A percentile compares a stretch with the other conserved stretches of the same genome.
phyloP scores from a whole-genome alignment of 2,888 invertebrate species.

The Lamellibrachia satsuma region DNA sequence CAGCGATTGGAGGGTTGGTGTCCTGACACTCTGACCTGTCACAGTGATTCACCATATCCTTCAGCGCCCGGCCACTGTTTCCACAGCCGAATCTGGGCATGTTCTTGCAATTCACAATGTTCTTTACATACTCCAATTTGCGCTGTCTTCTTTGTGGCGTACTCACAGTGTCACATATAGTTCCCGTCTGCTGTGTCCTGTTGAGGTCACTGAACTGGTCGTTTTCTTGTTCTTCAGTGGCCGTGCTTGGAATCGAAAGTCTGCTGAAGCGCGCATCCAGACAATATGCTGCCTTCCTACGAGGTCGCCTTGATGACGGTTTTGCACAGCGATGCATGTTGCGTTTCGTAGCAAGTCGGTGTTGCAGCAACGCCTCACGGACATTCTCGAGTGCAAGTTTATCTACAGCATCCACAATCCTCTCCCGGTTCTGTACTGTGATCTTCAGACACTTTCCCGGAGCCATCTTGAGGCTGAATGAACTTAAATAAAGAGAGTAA shows the following conservation, averaged over 20 bases:
- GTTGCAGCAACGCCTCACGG: neutral
- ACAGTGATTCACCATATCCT: conserved; percentile 2
- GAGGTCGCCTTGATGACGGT: neutral
- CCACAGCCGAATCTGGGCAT: neutral
- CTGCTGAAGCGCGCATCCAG: neutral
- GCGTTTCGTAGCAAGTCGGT: neutral
- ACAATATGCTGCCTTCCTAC: neutral
- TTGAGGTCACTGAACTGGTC: neutral
- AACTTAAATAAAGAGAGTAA: neutral
- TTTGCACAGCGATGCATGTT: neutral
- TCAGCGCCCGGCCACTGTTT: neutral
- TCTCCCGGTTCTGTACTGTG: neutral
- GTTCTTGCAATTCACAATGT: neutral
- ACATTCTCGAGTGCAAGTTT: neutral
- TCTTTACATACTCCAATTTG: neutral
- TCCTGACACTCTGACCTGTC: conserved; percentile 6
- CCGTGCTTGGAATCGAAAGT: neutral
- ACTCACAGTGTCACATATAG: neutral
- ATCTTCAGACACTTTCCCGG: neutral
- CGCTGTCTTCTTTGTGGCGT: neutral
- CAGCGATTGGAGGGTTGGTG: neutral
- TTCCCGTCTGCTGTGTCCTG: neutral
- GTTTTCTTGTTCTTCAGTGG: neutral
- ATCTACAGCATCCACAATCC: neutral
- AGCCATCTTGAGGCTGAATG: neutral